Evolutionary conservation across 2,888 invertebrate genomes (phyloP), one percentile per base, ranked within the genome.

Genomic region (Lochmaea crataegi): DNA sequence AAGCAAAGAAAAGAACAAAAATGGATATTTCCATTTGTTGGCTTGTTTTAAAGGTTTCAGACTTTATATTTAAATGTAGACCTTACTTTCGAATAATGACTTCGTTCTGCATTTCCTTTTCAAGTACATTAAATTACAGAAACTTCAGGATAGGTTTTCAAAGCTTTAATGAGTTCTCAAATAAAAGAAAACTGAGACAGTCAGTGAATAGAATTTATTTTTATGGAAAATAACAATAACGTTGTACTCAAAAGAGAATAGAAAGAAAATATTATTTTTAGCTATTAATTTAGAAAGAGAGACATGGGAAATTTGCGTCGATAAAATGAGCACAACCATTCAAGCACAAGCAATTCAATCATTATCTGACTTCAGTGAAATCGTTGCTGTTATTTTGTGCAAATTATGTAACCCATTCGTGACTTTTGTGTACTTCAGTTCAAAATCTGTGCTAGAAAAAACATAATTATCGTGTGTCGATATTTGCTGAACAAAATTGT

Each of bases 51-150:
- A 53, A 53, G 53, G 51, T 51, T 22, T 26, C 18, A 57, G 26
- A 57, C 18, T 26, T 57, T 38, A 38, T 57, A 57, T 57, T 57
- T 18, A 57, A 57, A 22, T 57, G 56, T 26, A 57, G 26, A 58
- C 58, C 26, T 58, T 58, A 58, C 32, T 58, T 58, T 58, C 58
- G 58, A 58, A n/a, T 58, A 32, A 58, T 58, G 58, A 26, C 32
- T 32, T n/a, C 58, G 58, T 58, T 26, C 26, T 58, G 58, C 26
- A 58, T 58, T 58, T 58, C 53, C 53, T 53, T 53, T 53, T 10
- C 32, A 10, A 53, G 53, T 53, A 53, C 53, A 53, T 53, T 53
- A 53, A 53, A 16, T 18, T 18, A 16, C n/a, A 53, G 53, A 18
- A 53, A 53, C 16, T 45, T 45, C 45, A 16, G 53, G 53, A 53